A percentile compares a stretch with the other conserved stretches of the same genome.
phyloP scores from a whole-genome alignment of 2,888 invertebrate species.

The Polyommatus iphigenia region DNA sequence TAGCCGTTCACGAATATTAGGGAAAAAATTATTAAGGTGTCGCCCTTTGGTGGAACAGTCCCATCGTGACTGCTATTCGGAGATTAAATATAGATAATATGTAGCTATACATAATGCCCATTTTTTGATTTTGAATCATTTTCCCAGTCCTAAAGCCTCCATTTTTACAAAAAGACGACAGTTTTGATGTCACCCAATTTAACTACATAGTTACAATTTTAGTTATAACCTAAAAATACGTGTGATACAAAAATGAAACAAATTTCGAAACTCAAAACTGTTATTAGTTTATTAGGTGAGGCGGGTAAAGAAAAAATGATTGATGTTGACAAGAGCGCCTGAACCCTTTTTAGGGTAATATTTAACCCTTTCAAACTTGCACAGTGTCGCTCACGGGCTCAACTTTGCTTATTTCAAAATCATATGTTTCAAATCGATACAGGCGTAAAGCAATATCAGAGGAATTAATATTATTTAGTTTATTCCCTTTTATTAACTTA shows the following conservation, averaged over 20 bases:
- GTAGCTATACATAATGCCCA: too few species aligned
- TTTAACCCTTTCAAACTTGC: conserved; percentile 1
- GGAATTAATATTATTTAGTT: not conserved
- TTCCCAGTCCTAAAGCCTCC: too few species aligned
- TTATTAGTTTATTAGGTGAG: conserved; percentile 14
- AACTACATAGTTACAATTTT: too few species aligned
- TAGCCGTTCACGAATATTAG: too few species aligned
- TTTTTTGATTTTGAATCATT: too few species aligned
- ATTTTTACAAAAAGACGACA: too few species aligned
- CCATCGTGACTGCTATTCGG: too few species aligned
- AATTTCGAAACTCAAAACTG: not conserved
- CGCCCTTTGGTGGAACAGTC: too few species aligned
- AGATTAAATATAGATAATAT: too few species aligned
- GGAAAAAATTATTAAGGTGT: too few species aligned
- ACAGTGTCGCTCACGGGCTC: not conserved
- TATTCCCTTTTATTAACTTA: too few species aligned
- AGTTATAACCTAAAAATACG: not conserved
- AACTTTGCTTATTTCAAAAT: not conserved
- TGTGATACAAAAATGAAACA: not conserved
- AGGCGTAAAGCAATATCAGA: not conserved
- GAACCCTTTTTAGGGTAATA: conserved; percentile 2
- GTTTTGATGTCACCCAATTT: too few species aligned
- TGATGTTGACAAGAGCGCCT: conserved; percentile 10
- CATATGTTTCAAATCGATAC: not conserved
- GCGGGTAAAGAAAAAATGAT: conserved; percentile 9